phyloP scores from a whole-genome alignment of 1,140 invertebrate species.

The Drosophila equinoxialis region DNA sequence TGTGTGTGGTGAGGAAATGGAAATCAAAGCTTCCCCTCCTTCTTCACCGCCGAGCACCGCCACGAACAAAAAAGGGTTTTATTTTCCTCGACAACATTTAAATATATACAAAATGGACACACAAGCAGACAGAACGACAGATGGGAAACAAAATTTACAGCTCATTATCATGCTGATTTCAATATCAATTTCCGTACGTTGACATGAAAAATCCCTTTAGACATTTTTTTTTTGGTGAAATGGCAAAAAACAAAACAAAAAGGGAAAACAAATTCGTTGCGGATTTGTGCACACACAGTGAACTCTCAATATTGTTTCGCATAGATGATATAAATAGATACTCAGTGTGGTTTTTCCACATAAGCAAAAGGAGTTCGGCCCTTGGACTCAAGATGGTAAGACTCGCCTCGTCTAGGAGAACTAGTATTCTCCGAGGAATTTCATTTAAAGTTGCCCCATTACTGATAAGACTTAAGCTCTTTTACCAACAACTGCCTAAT shows the following conservation, averaged over 20 bases:
- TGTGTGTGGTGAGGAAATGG: slow-evolving; percentile 14
- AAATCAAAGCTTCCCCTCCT: slow-evolving; percentile 28
- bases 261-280: slow-evolving; percentile 24
- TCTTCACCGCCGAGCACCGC: not conserved
- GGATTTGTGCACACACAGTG: not conserved
- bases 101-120: slow-evolving; percentile 26
- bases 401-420: too few relatives aligned
- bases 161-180: slow-evolving; percentile 70
- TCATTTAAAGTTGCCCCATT: too few relatives aligned
- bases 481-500: too few relatives aligned
- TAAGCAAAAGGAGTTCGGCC: too few relatives aligned
- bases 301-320: not conserved
- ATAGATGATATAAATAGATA: too few relatives aligned
- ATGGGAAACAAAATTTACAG: slow-evolving; percentile 55
- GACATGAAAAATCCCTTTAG: slow-evolving; percentile 63
- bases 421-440: too few relatives aligned
- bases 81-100: slow-evolving; percentile 45
- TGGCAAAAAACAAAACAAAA: not conserved
- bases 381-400: too few relatives aligned
- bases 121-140: slow-evolving; percentile 7
- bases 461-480: too few relatives aligned
- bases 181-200: slow-evolving; percentile 64
- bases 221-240: slow-evolving; percentile 31
- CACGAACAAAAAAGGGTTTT: slow-evolving; percentile 40
- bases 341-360: too few relatives aligned